Conservation (phyloP, 1,140 invertebrate species). For the Bombus cullumanus region DNA sequence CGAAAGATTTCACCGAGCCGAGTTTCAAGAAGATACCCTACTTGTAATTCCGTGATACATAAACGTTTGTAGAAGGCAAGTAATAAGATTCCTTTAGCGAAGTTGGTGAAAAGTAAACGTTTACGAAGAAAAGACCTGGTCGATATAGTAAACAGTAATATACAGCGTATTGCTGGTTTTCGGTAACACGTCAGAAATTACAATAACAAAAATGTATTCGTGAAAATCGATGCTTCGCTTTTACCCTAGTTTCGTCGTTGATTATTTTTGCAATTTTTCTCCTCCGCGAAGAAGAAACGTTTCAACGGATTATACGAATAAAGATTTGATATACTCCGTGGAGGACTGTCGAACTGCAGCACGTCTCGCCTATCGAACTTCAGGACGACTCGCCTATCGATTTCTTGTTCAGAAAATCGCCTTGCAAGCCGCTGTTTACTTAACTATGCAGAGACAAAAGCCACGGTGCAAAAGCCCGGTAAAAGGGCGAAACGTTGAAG, state of each 20-base stretch:
- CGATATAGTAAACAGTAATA: slow-evolving; percentile 62
- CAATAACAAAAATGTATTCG: slow-evolving; percentile 45
- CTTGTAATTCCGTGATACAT: slow-evolving; percentile 61
- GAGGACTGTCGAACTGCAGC: not conserved
- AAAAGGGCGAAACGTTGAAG: slow-evolving; percentile 21
- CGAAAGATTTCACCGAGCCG: slow-evolving; percentile 6
- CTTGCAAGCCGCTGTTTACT: slow-evolving; percentile 46
- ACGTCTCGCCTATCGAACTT: slow-evolving; percentile 11
- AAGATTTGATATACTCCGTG: not conserved
- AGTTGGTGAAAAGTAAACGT: slow-evolving; percentile 63
- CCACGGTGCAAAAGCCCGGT: not conserved
- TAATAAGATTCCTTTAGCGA: slow-evolving; percentile 55
- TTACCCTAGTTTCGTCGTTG: not conserved
- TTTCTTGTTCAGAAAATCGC: slow-evolving; percentile 28
- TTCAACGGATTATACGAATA: not conserved
- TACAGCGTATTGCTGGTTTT: slow-evolving; percentile 23
- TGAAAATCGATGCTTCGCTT: not conserved
- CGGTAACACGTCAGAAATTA: slow-evolving; percentile 30
- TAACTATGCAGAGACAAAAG: slow-evolving; percentile 53
- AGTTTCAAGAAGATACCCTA: slow-evolving; percentile 28
- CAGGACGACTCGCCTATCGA: not conserved
- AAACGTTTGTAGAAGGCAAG: slow-evolving; percentile 60
- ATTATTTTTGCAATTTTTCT: not conserved
- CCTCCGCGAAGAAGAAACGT: not conserved
- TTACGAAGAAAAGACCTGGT: slow-evolving; percentile 56